A percentile compares a stretch with the other conserved stretches of the same genome.
Evolutionary conservation across 2,888 invertebrate species (phyloP).

Genomic region (Sympetrum striolatum): DNA sequence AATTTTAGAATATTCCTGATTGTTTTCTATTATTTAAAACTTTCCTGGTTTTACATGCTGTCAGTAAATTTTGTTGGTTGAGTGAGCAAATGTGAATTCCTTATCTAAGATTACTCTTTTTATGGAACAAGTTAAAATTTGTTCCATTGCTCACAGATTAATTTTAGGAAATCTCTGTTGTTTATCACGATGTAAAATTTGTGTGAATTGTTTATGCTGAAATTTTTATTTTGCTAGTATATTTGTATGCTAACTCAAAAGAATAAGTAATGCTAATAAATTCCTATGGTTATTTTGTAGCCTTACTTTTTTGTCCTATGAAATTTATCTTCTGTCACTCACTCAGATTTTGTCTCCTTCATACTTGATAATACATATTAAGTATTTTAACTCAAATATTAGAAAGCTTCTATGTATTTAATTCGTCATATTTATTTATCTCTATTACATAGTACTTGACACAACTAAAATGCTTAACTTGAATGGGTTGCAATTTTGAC

Average conservation of each 20-base stretch:
- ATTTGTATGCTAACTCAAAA: slow-evolving; percentile 24
- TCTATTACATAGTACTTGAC: background rate
- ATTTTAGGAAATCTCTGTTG: background rate
- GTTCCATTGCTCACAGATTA: background rate
- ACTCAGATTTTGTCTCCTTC: background rate
- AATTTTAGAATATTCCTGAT: too few relatives aligned
- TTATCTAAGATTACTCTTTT: background rate
- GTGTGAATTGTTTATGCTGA: background rate
- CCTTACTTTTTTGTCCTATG: slow-evolving; percentile 12
- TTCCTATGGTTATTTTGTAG: slow-evolving; percentile 35
- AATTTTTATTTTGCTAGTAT: background rate
- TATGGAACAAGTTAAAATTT: background rate
- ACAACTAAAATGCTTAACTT: too few relatives aligned
- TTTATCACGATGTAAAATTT: background rate
- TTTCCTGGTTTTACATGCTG: background rate
- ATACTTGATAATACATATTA: background rate
- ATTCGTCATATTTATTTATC: background rate
- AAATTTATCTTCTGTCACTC: background rate
- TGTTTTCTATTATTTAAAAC: background rate
- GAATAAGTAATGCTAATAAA: slow-evolving; percentile 12
- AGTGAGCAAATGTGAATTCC: background rate
- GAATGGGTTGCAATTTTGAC: too few relatives aligned
- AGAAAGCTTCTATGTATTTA: background rate
- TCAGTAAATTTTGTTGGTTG: background rate
- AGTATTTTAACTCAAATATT: background rate